Conservation (phyloP, 1,140 invertebrate genomes). For the Penaeus chinensis region DNA sequence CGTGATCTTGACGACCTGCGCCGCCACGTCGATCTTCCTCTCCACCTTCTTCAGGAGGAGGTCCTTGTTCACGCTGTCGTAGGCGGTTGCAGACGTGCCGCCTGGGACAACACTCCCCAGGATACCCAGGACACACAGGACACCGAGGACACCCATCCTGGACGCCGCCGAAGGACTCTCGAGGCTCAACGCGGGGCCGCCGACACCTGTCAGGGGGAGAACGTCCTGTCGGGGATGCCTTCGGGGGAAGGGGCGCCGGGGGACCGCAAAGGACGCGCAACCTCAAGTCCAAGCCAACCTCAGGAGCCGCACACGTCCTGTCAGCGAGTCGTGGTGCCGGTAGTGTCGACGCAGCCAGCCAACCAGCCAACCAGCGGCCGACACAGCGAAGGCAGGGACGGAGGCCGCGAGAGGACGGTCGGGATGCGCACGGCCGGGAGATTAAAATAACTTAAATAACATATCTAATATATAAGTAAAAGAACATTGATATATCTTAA, state of each 20-base stretch:
- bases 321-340: too few species aligned
- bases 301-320: too few species aligned
- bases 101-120: background rate
- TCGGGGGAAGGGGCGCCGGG: too few species aligned
- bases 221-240: background rate
- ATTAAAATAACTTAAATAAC: too few species aligned
- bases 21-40: slow-evolving; percentile 85
- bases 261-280: too few species aligned
- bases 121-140: background rate
- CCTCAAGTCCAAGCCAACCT: too few species aligned
- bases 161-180: background rate
- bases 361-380: slow-evolving; percentile 39
- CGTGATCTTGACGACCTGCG: slow-evolving; percentile 87
- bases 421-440: too few species aligned
- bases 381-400: slow-evolving; percentile 30
- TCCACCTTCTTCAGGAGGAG: slow-evolving; percentile 85
- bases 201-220: background rate
- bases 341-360: too few species aligned
- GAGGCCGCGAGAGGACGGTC: too few species aligned
- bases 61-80: slow-evolving; percentile 59
- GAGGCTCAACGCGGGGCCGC: background rate
- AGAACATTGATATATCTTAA: too few species aligned
- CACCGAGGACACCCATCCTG: background rate
- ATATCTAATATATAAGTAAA: too few species aligned
- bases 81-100: background rate